phyloP scores from a whole-genome alignment of 1,140 invertebrate species.

The Microplitis mediator region DNA sequence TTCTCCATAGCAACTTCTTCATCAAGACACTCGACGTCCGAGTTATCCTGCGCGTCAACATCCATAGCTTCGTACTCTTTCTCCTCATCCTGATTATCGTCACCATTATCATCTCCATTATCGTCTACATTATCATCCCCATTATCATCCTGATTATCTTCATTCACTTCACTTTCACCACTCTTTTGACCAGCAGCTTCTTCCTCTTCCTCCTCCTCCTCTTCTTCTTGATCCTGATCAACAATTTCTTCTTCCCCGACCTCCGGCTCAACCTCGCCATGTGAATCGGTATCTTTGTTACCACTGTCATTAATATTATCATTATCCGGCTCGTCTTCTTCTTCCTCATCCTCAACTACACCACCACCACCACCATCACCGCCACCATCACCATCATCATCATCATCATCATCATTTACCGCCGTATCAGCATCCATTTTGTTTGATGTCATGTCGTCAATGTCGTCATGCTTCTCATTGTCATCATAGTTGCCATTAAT shows the following conservation, averaged over 20 bases:
- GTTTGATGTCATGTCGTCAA: slow-evolving; percentile 32
- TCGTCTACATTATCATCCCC: slow-evolving; percentile 47
- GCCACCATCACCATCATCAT: slow-evolving; percentile 22
- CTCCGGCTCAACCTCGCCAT: slow-evolving; percentile 37
- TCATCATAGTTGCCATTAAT: slow-evolving; percentile 54
- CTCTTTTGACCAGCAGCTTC: slow-evolving; percentile 30
- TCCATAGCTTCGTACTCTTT: slow-evolving; percentile 45
- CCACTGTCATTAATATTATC: slow-evolving; percentile 27
- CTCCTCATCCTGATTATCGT: slow-evolving; percentile 23
- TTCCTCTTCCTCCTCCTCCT: slow-evolving; percentile 31
- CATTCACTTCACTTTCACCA: slow-evolving; percentile 44
- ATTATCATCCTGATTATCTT: slow-evolving; percentile 33
- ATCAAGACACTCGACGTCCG: slow-evolving; percentile 57
- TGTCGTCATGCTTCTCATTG: slow-evolving; percentile 45
- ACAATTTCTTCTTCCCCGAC: slow-evolving; percentile 12
- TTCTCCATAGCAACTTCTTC: slow-evolving; percentile 37
- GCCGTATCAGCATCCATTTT: background rate
- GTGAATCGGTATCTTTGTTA: slow-evolving; percentile 44
- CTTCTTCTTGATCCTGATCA: slow-evolving; percentile 18
- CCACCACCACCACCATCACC: slow-evolving; percentile 33
- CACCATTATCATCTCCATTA: slow-evolving; percentile 45
- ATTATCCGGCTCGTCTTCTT: slow-evolving; percentile 44
- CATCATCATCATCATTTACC: slow-evolving; percentile 14
- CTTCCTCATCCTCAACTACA: slow-evolving; percentile 36
- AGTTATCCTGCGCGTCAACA: slow-evolving; percentile 53